phyloP scores from a whole-genome alignment of 2,113 vertebrate species.

The Poeciliopsis occidentalis region DNA sequence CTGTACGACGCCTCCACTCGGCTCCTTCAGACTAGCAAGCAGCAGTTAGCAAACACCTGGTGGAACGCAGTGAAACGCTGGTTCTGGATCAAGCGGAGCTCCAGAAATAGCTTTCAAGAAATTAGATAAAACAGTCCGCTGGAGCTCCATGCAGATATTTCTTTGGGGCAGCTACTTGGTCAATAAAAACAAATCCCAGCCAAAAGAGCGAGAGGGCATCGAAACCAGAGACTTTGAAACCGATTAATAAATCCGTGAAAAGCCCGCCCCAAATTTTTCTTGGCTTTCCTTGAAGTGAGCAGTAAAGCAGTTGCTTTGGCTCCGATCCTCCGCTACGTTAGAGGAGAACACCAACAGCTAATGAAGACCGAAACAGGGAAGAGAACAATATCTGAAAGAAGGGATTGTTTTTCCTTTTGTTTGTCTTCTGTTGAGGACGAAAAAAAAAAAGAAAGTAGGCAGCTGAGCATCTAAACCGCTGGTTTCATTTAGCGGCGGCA shows the following conservation, averaged over 20 bases:
- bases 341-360: constrained; percentile 1
- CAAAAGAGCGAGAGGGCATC: background rate
- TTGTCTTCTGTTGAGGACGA: background rate
- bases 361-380: background rate
- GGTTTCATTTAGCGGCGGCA: constrained; percentile 8
- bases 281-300: background rate
- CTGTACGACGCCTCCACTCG: too few species aligned
- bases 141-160: constrained; percentile 9
- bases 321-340: background rate
- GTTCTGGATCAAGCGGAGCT: constrained; percentile 2
- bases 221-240: background rate
- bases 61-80: too few species aligned
- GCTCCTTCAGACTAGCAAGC: too few species aligned
- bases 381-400: constrained; percentile 4
- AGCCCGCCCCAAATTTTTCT: background rate
- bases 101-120: background rate
- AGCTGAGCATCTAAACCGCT: constrained; percentile 30
- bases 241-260: constrained; percentile 7
- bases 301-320: constrained; percentile 11
- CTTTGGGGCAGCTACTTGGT: background rate
- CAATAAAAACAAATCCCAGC: background rate
- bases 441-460: constrained; percentile 21
- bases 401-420: constrained; percentile 2
- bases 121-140: background rate
- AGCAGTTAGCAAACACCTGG: too few species aligned